Evolutionary conservation across 2,113 vertebrate species (phyloP), one percentile per base, ranked within the genome.

Genomic region (Monopterus albus): DNA sequence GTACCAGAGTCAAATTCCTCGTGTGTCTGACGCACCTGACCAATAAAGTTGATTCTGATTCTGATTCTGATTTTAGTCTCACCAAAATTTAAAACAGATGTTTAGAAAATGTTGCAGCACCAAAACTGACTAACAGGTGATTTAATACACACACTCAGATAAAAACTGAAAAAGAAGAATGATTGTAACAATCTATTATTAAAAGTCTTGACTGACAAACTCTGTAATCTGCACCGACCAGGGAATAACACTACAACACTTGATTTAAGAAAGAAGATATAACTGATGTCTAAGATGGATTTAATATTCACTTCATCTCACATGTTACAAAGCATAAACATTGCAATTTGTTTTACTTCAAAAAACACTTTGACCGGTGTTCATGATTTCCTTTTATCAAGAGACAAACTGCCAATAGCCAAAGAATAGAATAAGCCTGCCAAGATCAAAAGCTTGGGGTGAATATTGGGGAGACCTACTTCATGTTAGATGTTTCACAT

Each of bases 401-500:
- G 56, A 33, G 17, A 49, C 25, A 21, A 43, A 51, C 15, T 35
- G 8, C 5, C 78, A 78, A 70, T 1, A 68, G 20, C 23, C 18
- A 62, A 28, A 64, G 66, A 66, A 40, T 3, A 67, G 7, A 80
- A 50, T 2, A 25, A 63, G 39, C 18, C 46, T 55, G 29, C 35
- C 18, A n/a, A n/a, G n/a, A n/a, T n/a, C n/a, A n/a, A 15, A 71
- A 59, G 55, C 40, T 31, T 15, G 20, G 18, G 52, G 52, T 13
- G 45, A 72, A 70, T 10, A 29, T 50, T 11, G 21, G 26, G 21
- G 13, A 56, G 57, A 62, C 52, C 47, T 63, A 38, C 79, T 78
- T 77, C 47, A 58, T 70, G 58, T 72, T 38, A 23, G 46, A 39
- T 29, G 46, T 67, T 65, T 70, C 68, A 72, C 73, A 82, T 83